These are phyloP conservation scores for Melitaea cinxia DNA, from an alignment of 1,140 invertebrate species.

Conservation along the genomic window DNA sequence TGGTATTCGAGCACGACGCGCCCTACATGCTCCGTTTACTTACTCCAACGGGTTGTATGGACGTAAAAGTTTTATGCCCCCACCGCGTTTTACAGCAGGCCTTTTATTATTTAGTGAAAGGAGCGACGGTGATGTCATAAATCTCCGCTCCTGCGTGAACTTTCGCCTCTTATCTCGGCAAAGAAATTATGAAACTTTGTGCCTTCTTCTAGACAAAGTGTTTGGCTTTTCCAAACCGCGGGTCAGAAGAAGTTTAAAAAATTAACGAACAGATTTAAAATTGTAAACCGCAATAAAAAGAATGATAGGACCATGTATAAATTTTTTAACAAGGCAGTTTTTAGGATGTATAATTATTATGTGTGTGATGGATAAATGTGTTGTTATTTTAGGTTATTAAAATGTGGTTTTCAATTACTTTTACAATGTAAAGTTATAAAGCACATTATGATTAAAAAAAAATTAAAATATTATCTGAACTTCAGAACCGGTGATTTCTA, in stretches of 20 bases:
- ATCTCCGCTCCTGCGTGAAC: slow-evolving; percentile 80
- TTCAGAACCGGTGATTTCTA: too few species aligned
- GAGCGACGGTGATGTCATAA: slow-evolving; percentile 79
- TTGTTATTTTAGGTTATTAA: too few species aligned
- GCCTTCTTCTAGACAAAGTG: slow-evolving; percentile 78
- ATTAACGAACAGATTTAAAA: slow-evolving; percentile 57
- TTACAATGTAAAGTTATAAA: too few species aligned
- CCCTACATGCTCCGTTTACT: slow-evolving; percentile 63
- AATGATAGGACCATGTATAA: neutral
- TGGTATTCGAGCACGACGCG: slow-evolving; percentile 64
- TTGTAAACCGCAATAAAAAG: neutral
- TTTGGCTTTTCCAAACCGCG: slow-evolving; percentile 71
- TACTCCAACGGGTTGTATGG: slow-evolving; percentile 75
- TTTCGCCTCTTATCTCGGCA: slow-evolving; percentile 80
- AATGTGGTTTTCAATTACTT: too few species aligned
- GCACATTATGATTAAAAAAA: too few species aligned
- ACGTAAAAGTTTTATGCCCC: slow-evolving; percentile 79
- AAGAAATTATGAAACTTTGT: slow-evolving; percentile 81
- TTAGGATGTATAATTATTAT: neutral
- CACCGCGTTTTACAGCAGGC: slow-evolving; percentile 76
- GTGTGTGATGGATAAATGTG: too few species aligned
- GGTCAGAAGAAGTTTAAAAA: slow-evolving; percentile 70
- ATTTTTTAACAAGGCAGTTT: neutral
- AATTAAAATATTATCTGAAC: too few species aligned
- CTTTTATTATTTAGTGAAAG: slow-evolving; percentile 82